Base-by-base conservation (phyloP, 1,140 invertebrate species). In the Drosophila kohkoa region DNA sequence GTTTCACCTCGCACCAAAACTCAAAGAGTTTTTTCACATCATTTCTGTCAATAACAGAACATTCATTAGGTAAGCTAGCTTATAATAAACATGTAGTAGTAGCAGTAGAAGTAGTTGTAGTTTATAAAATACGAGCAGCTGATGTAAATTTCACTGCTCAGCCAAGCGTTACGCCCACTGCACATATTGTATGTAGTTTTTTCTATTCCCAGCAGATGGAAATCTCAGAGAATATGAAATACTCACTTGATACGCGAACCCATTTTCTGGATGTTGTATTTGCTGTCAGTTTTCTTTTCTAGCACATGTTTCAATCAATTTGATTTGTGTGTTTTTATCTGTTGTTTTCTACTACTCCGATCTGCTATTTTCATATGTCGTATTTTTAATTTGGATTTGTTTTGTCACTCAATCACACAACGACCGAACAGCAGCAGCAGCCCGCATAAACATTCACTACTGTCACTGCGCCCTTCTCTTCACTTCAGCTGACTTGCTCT, bases 21-120 rank as follows among this genome's bases (percentile, higher is more conserved):
- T 97, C 96, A 93, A 97, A 97, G 72, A 97, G 93, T 92, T 96
- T 95, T 77, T 95, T 95, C n/a, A 96, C 96, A 94, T 97, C 95
- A 86, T 95, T 95, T 92, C 96, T 97, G 91, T 52, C 20, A 57
- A 81, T 49, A 49, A 73, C 32, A 62, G 71, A 32, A 32, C 32
- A 32, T 25, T 25, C 20, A 25, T 25, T 25, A 25, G 20, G 32
- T 8, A 32, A 32, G 32, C 7, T 38, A 20, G 32, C 63, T 49
- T 70, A 62, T 7, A 62, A 62, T 60, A 48, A 68, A 25, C 20
- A 25, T 25, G 54, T 41, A 59, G 55, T 59, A 49, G 35, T 32
- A 20, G 20, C 0, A 25, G 20, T 25, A 25, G 20, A 4, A 25
- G 20, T 25, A 25, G 20, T 25, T 25, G 20, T 25, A 45, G 63